These are phyloP conservation scores for Masticophis lateralis DNA, from an alignment of 2,797 vertebrate genomes.

Conservation along the genomic window DNA sequence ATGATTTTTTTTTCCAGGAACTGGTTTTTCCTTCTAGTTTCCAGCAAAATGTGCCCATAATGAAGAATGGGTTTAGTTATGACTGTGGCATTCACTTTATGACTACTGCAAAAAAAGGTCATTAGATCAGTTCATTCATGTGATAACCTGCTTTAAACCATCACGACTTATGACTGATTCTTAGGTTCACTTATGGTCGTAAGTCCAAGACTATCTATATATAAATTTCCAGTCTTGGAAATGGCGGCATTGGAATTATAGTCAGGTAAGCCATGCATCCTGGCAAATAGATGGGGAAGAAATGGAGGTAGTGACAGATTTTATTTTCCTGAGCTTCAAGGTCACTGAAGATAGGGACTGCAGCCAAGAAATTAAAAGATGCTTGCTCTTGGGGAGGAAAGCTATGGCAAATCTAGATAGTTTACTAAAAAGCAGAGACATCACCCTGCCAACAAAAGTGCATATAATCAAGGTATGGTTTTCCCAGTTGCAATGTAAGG, in stretches of 20 bases:
- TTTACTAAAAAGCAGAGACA: too few species aligned
- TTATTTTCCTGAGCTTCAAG: too few species aligned
- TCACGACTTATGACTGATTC: neutral
- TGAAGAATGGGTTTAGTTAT: neutral
- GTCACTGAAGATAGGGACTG: too few species aligned
- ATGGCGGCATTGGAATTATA: neutral
- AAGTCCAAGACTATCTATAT: neutral
- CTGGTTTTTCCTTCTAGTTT: neutral
- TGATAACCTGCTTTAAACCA: neutral
- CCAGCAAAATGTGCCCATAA: neutral
- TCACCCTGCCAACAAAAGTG: too few species aligned
- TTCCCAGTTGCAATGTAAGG: too few species aligned
- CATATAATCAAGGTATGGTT: too few species aligned
- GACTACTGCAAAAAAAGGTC: neutral
- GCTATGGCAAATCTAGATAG: too few species aligned
- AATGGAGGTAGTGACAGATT: too few species aligned
- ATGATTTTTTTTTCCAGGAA: neutral
- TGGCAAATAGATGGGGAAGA: too few species aligned
- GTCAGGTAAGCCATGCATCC: too few species aligned
- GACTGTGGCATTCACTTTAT: neutral
- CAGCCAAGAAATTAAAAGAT: too few species aligned
- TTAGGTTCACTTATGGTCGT: neutral
- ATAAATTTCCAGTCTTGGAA: neutral
- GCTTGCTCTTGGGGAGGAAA: too few species aligned
- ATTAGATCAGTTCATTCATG: neutral